These are phyloP conservation scores for Vicugna pacos DNA, from an alignment of 2,113 vertebrate genomes.

Conservation along the genomic window DNA sequence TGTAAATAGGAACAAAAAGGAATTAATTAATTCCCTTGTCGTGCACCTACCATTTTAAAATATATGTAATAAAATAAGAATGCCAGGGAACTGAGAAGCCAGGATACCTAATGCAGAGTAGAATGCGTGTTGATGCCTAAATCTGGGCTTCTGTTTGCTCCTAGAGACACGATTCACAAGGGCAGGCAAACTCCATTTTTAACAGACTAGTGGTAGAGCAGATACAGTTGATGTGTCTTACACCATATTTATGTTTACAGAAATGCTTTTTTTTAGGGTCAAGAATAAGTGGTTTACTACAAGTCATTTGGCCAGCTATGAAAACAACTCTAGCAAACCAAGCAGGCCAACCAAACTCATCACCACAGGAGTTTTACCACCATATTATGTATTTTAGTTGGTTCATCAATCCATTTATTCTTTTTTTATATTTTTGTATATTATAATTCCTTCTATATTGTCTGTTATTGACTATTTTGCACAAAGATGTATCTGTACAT, in stretches of 20 bases:
- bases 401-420: background rate
- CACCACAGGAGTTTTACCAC: background rate
- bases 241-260: background rate
- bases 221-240: background rate
- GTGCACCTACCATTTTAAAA: background rate
- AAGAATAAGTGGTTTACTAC: slow-evolving; percentile 36
- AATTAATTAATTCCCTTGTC: background rate
- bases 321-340: background rate
- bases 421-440: background rate
- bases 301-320: background rate
- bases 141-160: background rate
- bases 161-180: background rate
- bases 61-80: background rate
- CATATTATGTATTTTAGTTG: background rate
- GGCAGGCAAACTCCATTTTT: background rate
- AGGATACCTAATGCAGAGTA: background rate
- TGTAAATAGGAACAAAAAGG: background rate
- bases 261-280: background rate
- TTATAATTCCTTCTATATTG: background rate
- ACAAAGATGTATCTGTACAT: background rate
- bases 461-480: background rate
- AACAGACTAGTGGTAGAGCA: background rate
- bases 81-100: background rate
- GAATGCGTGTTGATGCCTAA: background rate
- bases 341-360: background rate